Conservation (phyloP, 2,888 invertebrate species). For the Helicoverpa assulta region DNA sequence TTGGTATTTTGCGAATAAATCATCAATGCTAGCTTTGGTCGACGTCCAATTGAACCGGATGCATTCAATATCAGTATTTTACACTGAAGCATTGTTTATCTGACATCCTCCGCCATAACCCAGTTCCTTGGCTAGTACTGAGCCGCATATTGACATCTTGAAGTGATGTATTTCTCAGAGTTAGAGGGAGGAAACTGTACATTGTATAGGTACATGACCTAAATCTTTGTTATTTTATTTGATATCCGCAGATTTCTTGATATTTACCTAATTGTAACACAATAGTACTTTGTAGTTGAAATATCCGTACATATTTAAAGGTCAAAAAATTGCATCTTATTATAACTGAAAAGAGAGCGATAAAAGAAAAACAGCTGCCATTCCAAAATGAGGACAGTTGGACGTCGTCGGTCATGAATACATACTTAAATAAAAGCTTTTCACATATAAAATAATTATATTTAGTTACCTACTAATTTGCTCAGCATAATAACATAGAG, state of each 20-base stretch:
- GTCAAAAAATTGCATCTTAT: too few species aligned
- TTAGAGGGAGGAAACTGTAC: not conserved
- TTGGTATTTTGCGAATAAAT: constrained; percentile 1
- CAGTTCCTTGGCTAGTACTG: not conserved
- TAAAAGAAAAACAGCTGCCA: not conserved
- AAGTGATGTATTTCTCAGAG: too few species aligned
- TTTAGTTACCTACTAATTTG: constrained; percentile 42
- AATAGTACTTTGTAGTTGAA: too few species aligned
- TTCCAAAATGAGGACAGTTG: not conserved
- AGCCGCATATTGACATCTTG: not conserved
- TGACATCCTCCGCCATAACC: not conserved
- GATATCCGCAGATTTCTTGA: too few species aligned
- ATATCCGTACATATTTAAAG: too few species aligned
- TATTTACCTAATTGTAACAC: too few species aligned
- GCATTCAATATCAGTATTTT: not conserved
- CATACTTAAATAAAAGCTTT: constrained; percentile 9
- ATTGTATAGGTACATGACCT: not conserved
- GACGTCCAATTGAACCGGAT: not conserved
- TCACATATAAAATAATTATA: constrained; percentile 28
- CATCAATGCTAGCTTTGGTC: not conserved
- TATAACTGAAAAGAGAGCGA: not conserved
- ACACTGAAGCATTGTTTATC: not conserved
- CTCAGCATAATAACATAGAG: constrained; percentile 20
- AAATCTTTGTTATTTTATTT: too few species aligned
- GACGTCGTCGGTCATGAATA: not conserved